Conservation (phyloP, 1,140 invertebrate genomes). For the Drosophila nikananu region DNA sequence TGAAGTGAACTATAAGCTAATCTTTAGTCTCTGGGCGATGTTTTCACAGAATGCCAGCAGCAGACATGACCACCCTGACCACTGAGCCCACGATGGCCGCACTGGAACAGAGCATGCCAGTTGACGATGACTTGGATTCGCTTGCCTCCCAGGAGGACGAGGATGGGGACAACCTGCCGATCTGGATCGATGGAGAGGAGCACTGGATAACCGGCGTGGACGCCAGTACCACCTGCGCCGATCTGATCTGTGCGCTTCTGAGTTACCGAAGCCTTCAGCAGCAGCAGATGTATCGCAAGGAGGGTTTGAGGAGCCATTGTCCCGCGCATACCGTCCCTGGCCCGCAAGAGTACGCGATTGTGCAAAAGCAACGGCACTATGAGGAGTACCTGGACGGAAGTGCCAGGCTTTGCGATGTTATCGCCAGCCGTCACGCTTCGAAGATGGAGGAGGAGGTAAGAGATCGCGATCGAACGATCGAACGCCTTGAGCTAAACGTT, state of each 20-base stretch:
- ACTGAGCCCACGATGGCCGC: slow-evolving; percentile 19
- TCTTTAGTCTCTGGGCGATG: slow-evolving; percentile 11
- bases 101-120: neutral
- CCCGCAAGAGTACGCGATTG: slow-evolving; percentile 75
- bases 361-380: slow-evolving; percentile 68
- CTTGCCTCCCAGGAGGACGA: slow-evolving; percentile 84
- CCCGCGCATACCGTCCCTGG: slow-evolving; percentile 22
- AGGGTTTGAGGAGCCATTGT: slow-evolving; percentile 24
- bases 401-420: slow-evolving; percentile 65
- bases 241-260: slow-evolving; percentile 90
- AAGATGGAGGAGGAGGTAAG: slow-evolving; percentile 27
- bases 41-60: slow-evolving; percentile 25
- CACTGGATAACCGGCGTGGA: slow-evolving; percentile 92
- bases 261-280: slow-evolving; percentile 39
- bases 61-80: slow-evolving; percentile 25
- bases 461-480: neutral
- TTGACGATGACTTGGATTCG: slow-evolving; percentile 64
- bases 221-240: slow-evolving; percentile 91
- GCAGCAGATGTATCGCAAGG: slow-evolving; percentile 19
- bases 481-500: slow-evolving; percentile 2
- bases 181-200: slow-evolving; percentile 91
- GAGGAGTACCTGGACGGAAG: slow-evolving; percentile 78
- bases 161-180: slow-evolving; percentile 88
- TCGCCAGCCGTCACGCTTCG: slow-evolving; percentile 44
- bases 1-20: slow-evolving; percentile 17